Base-by-base conservation (phyloP, 2,797 vertebrate genomes). In the Crax fasciolata region DNA sequence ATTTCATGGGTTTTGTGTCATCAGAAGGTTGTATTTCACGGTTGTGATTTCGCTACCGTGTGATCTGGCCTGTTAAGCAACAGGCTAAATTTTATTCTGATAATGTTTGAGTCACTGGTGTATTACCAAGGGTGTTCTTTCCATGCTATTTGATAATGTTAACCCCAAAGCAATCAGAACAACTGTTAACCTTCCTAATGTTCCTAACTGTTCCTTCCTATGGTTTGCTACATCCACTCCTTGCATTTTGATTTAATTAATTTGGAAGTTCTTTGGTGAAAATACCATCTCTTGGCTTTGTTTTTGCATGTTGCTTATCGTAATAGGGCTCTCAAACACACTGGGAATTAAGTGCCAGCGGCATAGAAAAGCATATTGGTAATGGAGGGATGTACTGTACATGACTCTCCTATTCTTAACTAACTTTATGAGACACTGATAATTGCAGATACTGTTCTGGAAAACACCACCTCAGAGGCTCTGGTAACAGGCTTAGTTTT, bases 21-120 rank as follows among this genome's bases (percentile, higher is more conserved):
- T 80, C 88, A 95, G 89, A 84, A 84, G 55, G 63, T 57, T 14
- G 0, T 57, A 49, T 86, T 87, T 87, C 90, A 71, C 25, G 76
- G 87, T 32, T 89, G 58, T 58, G 87, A 81, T 88, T 93, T 95
- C 92, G 79, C 79, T 89, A 2, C 82, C 1, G 9, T 85, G 75
- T 82, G 89, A 95, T 88, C 91, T 91, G 79, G 63, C 65, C 79
- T 74, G 18, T 73, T 39, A 88, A 87, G 83, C 41, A 91, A 32
- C 32, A 57, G 78, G 44, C 35, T 86, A 14, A 70, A 21, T 79
- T 74, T 67, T 61, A 72, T 70, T 72, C 54, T 83, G 61, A 21
- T 35, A 43, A 21, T 27, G 32, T 75, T 85, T 79, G 73, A 79
- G 76, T 76, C 63, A 67, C 52, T 90, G 73, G 48, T 70, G 14